Base-by-base conservation (phyloP, 2,113 vertebrate genomes). In the Oxyura jamaicensis region DNA sequence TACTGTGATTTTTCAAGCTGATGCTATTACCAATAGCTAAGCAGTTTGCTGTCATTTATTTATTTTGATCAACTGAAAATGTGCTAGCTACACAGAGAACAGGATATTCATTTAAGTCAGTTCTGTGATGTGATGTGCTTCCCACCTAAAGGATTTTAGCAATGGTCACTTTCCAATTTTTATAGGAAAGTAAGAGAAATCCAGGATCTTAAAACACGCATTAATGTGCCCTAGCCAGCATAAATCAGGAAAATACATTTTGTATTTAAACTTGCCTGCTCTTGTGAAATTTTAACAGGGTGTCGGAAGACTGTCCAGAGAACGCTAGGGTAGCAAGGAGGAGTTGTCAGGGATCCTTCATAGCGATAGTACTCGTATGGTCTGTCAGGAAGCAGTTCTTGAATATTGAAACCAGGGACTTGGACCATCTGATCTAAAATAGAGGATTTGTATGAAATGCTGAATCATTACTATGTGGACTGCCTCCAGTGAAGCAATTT, bases 271-370 rank as follows among this genome's bases (percentile, higher is more conserved):
- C 95, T 97, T 97, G 98, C 99, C 99, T 99, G 99, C 69, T 98
- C 97, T 35, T 87, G 97, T 82, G 99, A 99, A 90, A 99, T 97
- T 39, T 98, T 98, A 22, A 99, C 97, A 0, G 98, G 97, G 52
- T 98, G 98, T 90, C 98, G 98, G 97, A 99, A 99, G 35, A 99
- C 96, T 0, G 99, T 99, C 99, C 99, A 99, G 88, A 99, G 97
- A 74, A 99, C 99, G 0, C 98, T 99, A 2, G 99, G 99, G 93
- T 98, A 98, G 95, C 99, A 99, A 5, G 99, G 99, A 20, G 99
- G 99, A 15, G 99, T 99, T 6, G 99, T 99, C 95, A 99, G 97
- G n/a, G 99, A 99, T 17, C 99, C 99, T 33, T 98, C 97, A 0
- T 99, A 99, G 80, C 98, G 99, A 75, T 99, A 99, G 85, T 98